A percentile compares a stretch with the other conserved stretches of the same genome.
Conservation (phyloP, 2,113 vertebrate genomes). For the Rallus limicola region DNA sequence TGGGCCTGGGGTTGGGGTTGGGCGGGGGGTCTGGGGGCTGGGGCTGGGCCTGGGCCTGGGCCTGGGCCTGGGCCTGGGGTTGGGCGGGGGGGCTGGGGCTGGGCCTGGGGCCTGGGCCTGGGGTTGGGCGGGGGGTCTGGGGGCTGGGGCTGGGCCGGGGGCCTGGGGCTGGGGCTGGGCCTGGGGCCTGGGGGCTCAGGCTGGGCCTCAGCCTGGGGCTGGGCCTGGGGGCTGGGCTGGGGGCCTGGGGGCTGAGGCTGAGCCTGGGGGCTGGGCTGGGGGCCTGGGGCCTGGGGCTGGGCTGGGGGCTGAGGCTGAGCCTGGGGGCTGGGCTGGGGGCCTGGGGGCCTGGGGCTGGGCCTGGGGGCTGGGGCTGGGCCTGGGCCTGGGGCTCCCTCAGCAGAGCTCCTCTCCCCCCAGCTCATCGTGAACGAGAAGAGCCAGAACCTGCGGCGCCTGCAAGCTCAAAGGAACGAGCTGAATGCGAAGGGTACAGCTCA, state of each 20-base stretch:
- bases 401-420: constrained; percentile 62
- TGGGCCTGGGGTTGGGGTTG: rapidly evolving
- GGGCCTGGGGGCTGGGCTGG: rapidly evolving
- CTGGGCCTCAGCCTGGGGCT: rapidly evolving
- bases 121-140: no score
- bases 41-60: rapidly evolving
- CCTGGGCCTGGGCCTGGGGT: no score
- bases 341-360: no score
- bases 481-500: constrained; percentile 90
- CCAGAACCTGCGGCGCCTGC: constrained; percentile 94
- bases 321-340: rapidly evolving
- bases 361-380: rapidly evolving
- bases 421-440: constrained; percentile 97
- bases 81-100: rapidly evolving
- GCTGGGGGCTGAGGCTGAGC: no score
- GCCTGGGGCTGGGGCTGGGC: rapidly evolving
- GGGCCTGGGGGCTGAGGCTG: rapidly evolving
- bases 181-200: neutral
- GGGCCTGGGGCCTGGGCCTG: rapidly evolving
- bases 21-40: no score
- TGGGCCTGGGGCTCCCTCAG: neutral
- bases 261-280: rapidly evolving
- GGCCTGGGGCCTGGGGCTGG: rapidly evolving
- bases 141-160: no score
- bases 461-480: constrained; percentile 96